Percentiles rank a stretch among this genome's conserved stretches.
Conservation (phyloP, 1,140 invertebrate genomes). For the Cyphomyrmex costatus region DNA sequence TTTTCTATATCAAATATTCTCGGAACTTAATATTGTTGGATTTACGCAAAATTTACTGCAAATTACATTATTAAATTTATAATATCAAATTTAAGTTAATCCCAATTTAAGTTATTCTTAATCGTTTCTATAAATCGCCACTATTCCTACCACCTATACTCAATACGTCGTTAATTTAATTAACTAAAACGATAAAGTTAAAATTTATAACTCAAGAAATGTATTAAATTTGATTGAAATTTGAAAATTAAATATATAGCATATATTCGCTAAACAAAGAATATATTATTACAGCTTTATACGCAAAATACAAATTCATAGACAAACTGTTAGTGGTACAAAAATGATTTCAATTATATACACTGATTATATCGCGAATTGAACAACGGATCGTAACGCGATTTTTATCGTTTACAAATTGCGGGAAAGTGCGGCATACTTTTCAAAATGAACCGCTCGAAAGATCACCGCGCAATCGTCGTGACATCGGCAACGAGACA, state of each 20-base stretch:
- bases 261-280: not conserved
- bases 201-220: too few species aligned
- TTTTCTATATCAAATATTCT: not conserved
- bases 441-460: conserved; percentile 44
- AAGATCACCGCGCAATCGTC: conserved; percentile 52
- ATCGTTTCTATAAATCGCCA: too few species aligned
- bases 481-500: conserved; percentile 49
- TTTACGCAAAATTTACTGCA: not conserved
- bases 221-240: not conserved
- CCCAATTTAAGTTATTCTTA: too few species aligned
- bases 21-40: not conserved
- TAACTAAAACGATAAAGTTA: too few species aligned
- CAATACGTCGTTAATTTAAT: too few species aligned
- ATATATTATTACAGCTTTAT: not conserved
- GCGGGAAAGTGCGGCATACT: conserved; percentile 56
- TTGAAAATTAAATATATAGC: too few species aligned
- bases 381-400: conserved; percentile 17
- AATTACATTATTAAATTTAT: not conserved
- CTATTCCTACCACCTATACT: too few species aligned
- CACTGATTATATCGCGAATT: not conserved
- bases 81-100: too few species aligned
- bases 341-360: conserved; percentile 5
- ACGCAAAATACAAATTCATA: not conserved
- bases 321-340: too few species aligned
- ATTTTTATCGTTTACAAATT: conserved; percentile 44